A percentile compares a stretch with the other conserved stretches of the same genome.
These are phyloP conservation scores for Nestor notabilis DNA, from an alignment of 2,113 vertebrate species.

Conservation along the genomic window DNA sequence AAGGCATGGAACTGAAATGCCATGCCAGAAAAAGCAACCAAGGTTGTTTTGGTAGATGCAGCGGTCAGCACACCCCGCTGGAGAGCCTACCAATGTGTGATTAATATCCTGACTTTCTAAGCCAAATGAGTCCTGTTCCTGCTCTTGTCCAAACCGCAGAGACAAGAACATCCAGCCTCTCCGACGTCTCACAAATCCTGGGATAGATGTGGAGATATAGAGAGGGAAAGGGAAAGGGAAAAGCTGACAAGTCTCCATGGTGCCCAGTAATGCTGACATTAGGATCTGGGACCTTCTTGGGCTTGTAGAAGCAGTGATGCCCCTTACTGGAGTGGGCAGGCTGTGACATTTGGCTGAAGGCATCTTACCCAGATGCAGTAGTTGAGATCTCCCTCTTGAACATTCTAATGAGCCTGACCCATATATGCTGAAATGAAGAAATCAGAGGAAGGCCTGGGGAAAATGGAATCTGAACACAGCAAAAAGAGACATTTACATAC, in stretches of 20 bases:
- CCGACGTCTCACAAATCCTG: background rate
- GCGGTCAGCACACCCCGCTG: background rate
- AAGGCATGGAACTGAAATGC: background rate
- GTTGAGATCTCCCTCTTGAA: background rate
- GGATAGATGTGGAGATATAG: fast-evolving
- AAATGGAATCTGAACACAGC: background rate
- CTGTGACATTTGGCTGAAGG: background rate
- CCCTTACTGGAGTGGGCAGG: background rate
- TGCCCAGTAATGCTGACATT: background rate
- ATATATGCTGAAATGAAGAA: background rate
- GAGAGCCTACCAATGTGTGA: background rate
- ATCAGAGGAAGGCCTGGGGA: background rate
- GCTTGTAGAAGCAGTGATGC: background rate
- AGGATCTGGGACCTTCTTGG: background rate
- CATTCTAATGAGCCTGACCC: background rate
- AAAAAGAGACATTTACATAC: background rate
- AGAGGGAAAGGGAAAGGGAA: background rate
- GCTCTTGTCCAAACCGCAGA: background rate
- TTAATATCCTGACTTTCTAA: background rate
- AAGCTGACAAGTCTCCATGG: background rate
- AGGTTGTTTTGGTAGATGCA: constrained; percentile 9
- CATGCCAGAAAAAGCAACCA: constrained; percentile 37
- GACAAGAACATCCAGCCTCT: background rate
- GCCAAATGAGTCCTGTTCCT: background rate
- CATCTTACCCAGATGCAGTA: background rate